Conservation (phyloP, 2,797 vertebrate species). For the Corythornis leucogaster region DNA sequence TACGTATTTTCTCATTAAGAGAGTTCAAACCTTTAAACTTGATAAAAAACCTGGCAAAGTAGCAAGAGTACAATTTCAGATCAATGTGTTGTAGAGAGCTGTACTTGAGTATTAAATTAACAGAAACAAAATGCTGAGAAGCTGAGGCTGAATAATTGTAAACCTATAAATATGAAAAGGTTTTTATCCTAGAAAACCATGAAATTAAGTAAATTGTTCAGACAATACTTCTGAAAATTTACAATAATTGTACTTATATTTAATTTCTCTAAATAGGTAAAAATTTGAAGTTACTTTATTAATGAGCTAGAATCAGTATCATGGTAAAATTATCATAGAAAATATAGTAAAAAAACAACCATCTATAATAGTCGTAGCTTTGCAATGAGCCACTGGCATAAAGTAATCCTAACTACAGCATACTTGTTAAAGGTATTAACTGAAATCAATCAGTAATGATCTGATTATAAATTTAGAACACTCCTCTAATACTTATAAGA, state of each 20-base stretch:
- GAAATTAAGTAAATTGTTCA: not conserved
- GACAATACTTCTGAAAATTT: not conserved
- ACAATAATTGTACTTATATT: not conserved
- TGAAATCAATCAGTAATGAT: not conserved
- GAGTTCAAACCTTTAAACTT: not conserved
- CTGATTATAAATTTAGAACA: not conserved
- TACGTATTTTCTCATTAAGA: not conserved
- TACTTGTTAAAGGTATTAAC: not conserved
- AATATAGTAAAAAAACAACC: not conserved
- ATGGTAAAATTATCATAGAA: slow-evolving; percentile 25
- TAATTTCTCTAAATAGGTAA: not conserved
- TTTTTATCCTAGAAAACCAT: not conserved
- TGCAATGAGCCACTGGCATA: not conserved
- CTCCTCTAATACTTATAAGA: not conserved
- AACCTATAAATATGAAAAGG: not conserved
- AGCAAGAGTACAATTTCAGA: not conserved
- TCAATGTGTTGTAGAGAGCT: not conserved
- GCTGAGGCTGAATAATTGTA: not conserved
- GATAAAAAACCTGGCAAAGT: not conserved
- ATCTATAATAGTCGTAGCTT: not conserved
- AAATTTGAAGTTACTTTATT: not conserved
- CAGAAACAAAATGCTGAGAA: not conserved
- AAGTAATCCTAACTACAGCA: not conserved
- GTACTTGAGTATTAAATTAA: not conserved
- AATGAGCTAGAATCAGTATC: not conserved